These are phyloP conservation scores for Rhinogobius similis DNA, from an alignment of 2,113 vertebrate genomes.

Conservation along the genomic window DNA sequence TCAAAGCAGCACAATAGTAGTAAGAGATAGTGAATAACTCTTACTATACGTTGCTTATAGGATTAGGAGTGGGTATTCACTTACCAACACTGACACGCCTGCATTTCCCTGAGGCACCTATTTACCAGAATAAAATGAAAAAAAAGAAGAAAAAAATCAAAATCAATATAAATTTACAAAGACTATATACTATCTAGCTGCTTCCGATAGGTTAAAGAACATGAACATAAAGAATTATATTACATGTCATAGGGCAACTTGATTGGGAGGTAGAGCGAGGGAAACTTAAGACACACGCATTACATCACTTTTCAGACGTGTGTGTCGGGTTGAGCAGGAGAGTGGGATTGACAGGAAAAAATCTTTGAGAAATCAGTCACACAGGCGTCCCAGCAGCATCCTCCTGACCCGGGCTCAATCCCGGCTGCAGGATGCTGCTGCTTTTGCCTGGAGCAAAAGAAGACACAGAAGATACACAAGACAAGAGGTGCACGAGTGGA, in stretches of 20 bases:
- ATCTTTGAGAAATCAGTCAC: conserved; percentile 35
- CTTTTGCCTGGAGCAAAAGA: background rate
- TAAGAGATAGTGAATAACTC: conserved; percentile 5
- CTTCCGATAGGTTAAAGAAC: conserved; percentile 8
- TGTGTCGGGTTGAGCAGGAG: conserved; percentile 47
- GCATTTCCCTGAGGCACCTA: conserved; percentile 73
- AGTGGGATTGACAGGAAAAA: conserved; percentile 36
- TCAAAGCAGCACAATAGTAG: background rate
- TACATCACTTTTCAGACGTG: conserved; percentile 48
- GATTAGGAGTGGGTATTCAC: conserved; percentile 48
- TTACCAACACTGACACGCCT: conserved; percentile 75
- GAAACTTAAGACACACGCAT: conserved; percentile 32
- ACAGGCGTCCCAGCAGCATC: conserved; percentile 29
- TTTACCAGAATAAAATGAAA: conserved; percentile 72
- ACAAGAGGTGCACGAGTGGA: conserved; percentile 13
- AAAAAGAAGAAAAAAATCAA: conserved; percentile 50
- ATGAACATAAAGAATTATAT: conserved; percentile 5
- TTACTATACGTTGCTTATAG: conserved; percentile 53
- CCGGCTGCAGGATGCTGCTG: conserved; percentile 5
- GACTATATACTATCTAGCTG: conserved; percentile 23
- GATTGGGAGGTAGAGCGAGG: background rate
- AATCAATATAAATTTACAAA: conserved; percentile 38
- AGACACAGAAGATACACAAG: background rate
- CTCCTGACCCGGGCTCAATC: conserved; percentile 18
- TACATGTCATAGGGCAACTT: background rate